phyloP scores from a whole-genome alignment of 2,888 invertebrate genomes.

The Salticus scenicus region DNA sequence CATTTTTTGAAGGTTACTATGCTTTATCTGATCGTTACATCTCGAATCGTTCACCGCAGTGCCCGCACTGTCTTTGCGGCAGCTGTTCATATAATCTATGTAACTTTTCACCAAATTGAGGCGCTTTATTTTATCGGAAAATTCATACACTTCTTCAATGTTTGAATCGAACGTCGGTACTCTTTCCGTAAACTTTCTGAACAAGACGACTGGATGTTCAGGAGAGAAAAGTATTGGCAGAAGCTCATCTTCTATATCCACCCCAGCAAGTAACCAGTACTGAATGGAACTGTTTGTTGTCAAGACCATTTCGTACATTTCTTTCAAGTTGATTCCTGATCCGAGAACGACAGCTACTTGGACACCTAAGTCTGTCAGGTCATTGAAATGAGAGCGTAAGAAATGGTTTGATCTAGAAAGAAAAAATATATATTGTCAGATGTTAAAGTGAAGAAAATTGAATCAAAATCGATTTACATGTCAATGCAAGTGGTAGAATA shows the following conservation, averaged over 20 bases:
- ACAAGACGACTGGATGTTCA: slow-evolving; percentile 39
- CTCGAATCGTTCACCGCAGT: slow-evolving; percentile 19
- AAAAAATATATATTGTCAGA: neutral
- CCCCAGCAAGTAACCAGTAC: slow-evolving; percentile 49
- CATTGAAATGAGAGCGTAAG: slow-evolving; percentile 25
- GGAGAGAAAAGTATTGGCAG: slow-evolving; percentile 30
- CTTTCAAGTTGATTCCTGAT: slow-evolving; percentile 15
- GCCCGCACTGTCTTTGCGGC: slow-evolving; percentile 17
- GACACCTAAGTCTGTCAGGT: slow-evolving; percentile 20
- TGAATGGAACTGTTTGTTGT: slow-evolving; percentile 30
- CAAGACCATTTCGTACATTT: slow-evolving; percentile 37
- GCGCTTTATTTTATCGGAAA: slow-evolving; percentile 35
- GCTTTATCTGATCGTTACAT: slow-evolving; percentile 21
- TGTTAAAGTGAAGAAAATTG: no score
- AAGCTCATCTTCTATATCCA: slow-evolving; percentile 28
- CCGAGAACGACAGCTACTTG: slow-evolving; percentile 52
- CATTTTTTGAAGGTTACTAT: slow-evolving; percentile 23
- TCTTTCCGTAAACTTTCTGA: neutral
- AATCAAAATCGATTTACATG: no score
- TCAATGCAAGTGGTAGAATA: no score
- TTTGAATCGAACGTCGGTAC: slow-evolving; percentile 36
- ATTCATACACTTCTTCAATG: slow-evolving; percentile 31
- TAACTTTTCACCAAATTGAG: slow-evolving; percentile 42
- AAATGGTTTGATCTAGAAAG: slow-evolving; percentile 5
- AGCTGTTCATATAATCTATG: slow-evolving; percentile 42